Percentiles rank a stretch among this genome's conserved stretches.
Evolutionary conservation across 2,888 invertebrate genomes (phyloP).

Genomic region (Caenorhabditis sp.): DNA sequence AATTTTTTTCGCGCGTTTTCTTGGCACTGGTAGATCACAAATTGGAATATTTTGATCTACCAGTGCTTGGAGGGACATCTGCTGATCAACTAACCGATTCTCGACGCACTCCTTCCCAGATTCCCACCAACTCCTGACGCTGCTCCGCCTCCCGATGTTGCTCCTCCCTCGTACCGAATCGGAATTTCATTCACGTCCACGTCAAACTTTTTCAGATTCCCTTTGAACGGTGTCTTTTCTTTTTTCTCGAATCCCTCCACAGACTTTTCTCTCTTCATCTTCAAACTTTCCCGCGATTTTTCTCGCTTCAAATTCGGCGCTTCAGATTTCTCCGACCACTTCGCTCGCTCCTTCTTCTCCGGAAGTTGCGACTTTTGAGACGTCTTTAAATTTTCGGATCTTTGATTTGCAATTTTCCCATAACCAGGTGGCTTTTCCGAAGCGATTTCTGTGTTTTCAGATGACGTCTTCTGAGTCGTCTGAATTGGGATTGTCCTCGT

Average conservation of each 20-base stretch:
- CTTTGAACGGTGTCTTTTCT: background rate
- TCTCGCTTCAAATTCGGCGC: background rate
- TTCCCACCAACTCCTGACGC: background rate
- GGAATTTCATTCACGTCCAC: constrained; percentile 59
- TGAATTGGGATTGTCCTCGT: background rate
- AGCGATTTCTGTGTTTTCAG: background rate
- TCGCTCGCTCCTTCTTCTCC: constrained; percentile 39
- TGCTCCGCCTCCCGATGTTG: background rate
- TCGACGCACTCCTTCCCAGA: constrained; percentile 6
- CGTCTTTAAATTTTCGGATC: constrained; percentile 2
- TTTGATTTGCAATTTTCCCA: constrained; percentile 4
- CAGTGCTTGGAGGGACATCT: no score
- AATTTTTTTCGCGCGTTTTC: no score
- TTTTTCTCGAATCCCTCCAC: constrained; percentile 16
- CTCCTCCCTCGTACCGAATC: constrained; percentile 25
- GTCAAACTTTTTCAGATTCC: constrained; percentile 31
- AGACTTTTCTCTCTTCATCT: constrained; percentile 11
- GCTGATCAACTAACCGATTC: no score
- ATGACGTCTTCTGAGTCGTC: background rate
- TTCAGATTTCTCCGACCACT: constrained; percentile 26
- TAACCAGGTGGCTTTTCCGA: background rate
- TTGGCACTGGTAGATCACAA: no score
- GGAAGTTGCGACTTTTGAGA: constrained; percentile 11
- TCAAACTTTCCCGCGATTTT: constrained; percentile 17
- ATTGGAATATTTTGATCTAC: no score